phyloP scores from a whole-genome alignment of 2,888 invertebrate species.

The Trichogramma dendrolimi region DNA sequence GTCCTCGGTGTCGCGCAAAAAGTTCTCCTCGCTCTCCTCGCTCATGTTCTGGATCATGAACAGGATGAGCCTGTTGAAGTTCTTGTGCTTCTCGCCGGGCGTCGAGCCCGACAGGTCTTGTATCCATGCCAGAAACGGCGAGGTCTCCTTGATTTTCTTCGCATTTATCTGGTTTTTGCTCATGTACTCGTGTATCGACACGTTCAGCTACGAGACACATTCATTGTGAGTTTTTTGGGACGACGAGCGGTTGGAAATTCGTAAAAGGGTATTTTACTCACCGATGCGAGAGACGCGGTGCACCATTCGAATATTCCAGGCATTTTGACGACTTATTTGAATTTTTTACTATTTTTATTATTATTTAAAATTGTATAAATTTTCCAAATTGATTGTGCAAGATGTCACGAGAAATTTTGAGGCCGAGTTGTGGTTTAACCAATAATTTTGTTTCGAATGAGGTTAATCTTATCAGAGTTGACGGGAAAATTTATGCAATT shows the following conservation, averaged over 20 bases:
- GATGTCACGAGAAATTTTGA: too few species aligned
- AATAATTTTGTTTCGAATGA: slow-evolving; percentile 9
- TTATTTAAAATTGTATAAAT: too few species aligned
- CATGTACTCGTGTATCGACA: too few species aligned
- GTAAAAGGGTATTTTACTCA: slow-evolving; percentile 1
- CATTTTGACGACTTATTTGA: slow-evolving; percentile 11
- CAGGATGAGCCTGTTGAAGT: slow-evolving; percentile 31
- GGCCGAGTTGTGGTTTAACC: background rate
- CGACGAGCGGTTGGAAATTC: background rate
- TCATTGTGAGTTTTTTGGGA: too few species aligned
- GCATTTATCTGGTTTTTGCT: background rate
- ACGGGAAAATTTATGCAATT: too few species aligned
- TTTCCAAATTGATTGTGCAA: too few species aligned
- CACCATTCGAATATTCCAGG: slow-evolving; percentile 12
- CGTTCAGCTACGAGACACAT: too few species aligned
- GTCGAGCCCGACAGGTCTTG: slow-evolving; percentile 39
- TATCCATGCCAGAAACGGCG: slow-evolving; percentile 34
- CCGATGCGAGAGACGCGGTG: slow-evolving; percentile 10
- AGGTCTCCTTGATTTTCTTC: background rate
- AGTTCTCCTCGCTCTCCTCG: background rate
- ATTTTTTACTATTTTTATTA: background rate
- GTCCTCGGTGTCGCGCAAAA: background rate
- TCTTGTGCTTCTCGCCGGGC: slow-evolving; percentile 35
- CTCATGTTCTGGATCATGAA: background rate
- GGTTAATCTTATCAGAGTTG: too few species aligned